Evolutionary conservation across 2,888 invertebrate genomes (phyloP), one percentile per base, ranked within the genome.

Genomic region (Azorinus chamasolen): DNA sequence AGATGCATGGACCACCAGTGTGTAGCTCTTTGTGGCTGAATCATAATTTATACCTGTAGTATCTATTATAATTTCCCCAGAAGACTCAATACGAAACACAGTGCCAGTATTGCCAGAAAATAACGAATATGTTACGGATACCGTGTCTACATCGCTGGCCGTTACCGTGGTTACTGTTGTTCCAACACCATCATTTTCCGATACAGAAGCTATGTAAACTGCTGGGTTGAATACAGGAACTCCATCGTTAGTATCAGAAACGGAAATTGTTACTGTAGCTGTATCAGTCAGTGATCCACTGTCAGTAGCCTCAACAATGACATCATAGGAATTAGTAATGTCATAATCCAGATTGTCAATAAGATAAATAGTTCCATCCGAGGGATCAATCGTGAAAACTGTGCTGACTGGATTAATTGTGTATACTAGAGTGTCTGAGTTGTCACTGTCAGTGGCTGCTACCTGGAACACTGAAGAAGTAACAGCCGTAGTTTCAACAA

Each of bases 221-320:
- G 64, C 58, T 20, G 83, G 76, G 18, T 54, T 71, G 63, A 88
- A 90, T 12, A 79, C 64, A 5, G 91, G 91, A n/a, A 59, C 63
- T 59, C 89, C 89, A 76, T 91, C 90, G 65, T 91, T 90, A 4
- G 83, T 72, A 73, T 90, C 88, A 10, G 58, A 76, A 25, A 91
- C 73, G 1, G 76, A 83, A 16, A 91, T 71, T 20, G 81, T 84
- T 6, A 88, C 74, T 25, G 79, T 72, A 20, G 69, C 76, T 41
- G 69, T 72, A 14, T 45, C 59, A 46, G 58, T 65, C 5, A 32
- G n/a, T 41, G 27, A 32, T n/a, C 64, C 65, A 45, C 69, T 45
- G 51, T 80, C 80, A 4, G 65, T 57, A 1, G 75, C 80, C n/a
- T 46, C 58, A 14, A 77, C 55, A 1, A 59, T 55, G 4, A 80